Conservation (phyloP, 2,888 invertebrate species). For the Euproctis similis region DNA sequence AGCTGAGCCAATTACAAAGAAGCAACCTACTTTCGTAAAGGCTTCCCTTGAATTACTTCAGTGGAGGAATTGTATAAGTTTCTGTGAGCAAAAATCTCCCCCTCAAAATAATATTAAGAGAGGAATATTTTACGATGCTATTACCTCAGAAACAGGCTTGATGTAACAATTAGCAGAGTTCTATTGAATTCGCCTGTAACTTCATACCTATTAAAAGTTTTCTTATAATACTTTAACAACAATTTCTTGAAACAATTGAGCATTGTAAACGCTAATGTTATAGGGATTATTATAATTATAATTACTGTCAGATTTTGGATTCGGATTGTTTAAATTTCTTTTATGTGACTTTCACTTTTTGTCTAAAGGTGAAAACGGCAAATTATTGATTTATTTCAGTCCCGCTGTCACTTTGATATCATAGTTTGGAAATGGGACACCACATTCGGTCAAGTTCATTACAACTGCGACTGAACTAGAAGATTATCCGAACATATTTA, state of each 20-base stretch:
- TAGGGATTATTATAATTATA: constrained; percentile 48
- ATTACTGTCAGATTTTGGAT: constrained; percentile 32
- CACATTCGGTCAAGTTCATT: no score
- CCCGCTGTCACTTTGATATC: no score
- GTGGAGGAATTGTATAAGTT: constrained; percentile 37
- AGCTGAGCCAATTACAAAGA: constrained; percentile 14
- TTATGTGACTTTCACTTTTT: no score
- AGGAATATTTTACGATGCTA: constrained; percentile 38
- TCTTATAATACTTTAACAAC: constrained; percentile 42
- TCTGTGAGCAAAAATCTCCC: constrained; percentile 35
- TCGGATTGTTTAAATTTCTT: constrained; percentile 24
- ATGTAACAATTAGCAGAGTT: constrained; percentile 43
- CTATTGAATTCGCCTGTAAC: constrained; percentile 49
- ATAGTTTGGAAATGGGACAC: no score
- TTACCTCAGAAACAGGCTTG: constrained; percentile 35
- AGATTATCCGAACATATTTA: no score
- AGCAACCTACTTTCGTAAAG: constrained; percentile 21
- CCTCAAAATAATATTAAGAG: constrained; percentile 38
- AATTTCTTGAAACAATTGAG: constrained; percentile 49
- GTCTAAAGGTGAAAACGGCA: no score
- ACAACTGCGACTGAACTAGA: no score
- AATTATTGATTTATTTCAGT: no score
- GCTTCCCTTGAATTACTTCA: constrained; percentile 23
- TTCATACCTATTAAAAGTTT: constrained; percentile 63
- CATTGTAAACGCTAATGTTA: constrained; percentile 47